Percentiles rank a stretch among this genome's conserved stretches.
Evolutionary conservation across 2,888 invertebrate genomes (phyloP).

Genomic region (Ommatoiulus sabulosus): DNA sequence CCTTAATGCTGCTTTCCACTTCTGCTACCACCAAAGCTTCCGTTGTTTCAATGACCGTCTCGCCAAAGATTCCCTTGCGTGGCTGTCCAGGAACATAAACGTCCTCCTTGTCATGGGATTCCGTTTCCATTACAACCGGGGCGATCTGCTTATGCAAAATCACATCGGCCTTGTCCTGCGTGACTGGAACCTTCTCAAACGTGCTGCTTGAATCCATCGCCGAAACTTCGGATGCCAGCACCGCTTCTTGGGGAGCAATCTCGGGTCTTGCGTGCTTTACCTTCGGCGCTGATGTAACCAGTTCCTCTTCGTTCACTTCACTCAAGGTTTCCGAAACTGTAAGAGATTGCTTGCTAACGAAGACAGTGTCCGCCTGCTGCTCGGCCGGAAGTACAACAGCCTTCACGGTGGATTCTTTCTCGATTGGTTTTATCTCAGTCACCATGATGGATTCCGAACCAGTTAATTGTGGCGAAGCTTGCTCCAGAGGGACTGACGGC

Average conservation of each 20-base stretch:
- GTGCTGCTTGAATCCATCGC: constrained; percentile 48
- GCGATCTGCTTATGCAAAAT: constrained; percentile 21
- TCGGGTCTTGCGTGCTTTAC: constrained; percentile 52
- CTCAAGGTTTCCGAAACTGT: constrained; percentile 61
- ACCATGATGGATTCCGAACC: constrained; percentile 45
- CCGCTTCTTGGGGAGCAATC: constrained; percentile 56
- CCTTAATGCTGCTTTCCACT: constrained; percentile 51
- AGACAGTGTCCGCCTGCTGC: constrained; percentile 52
- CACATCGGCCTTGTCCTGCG: constrained; percentile 47
- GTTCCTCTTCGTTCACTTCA: constrained; percentile 61
- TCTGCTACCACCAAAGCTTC: constrained; percentile 4
- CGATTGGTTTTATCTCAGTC: constrained; percentile 44
- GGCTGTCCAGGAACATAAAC: not conserved
- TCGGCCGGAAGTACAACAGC: constrained; percentile 41
- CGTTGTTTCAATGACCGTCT: constrained; percentile 32
- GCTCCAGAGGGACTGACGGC: not conserved
- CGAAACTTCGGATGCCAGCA: constrained; percentile 53
- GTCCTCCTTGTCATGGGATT: constrained; percentile 50
- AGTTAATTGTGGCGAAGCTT: not conserved
- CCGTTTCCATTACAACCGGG: constrained; percentile 14
- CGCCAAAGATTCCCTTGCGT: constrained; percentile 11
- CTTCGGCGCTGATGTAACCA: constrained; percentile 50
- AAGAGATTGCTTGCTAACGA: constrained; percentile 60
- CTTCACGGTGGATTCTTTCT: constrained; percentile 58
- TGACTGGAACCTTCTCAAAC: not conserved